Base-by-base conservation (phyloP, 2,797 vertebrate genomes). In the Aulostomus chinensis region DNA sequence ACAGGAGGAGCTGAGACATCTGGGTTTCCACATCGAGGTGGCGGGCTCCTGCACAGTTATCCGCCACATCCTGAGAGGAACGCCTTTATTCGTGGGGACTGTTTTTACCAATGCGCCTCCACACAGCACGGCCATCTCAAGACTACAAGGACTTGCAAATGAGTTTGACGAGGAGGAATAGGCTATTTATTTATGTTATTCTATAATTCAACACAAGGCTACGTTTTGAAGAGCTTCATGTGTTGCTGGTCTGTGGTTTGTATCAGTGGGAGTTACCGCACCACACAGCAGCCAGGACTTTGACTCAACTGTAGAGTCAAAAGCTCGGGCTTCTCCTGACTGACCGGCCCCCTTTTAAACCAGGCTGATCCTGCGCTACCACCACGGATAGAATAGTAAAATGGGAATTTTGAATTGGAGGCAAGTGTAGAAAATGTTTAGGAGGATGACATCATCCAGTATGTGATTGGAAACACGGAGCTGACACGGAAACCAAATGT, bases 21-120 rank as follows among this genome's bases (percentile, higher is more conserved):
- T 94, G 43, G 96, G 96, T 1, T 98, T 98, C 36, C 88, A 87
- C 40, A 84, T 98, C 4, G 95, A 99, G 36, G 94, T 93, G 38
- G 92, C 96, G 2, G 94, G 95, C 20, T 96, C 94, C 78, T 98
- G 96, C 86, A 98, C 93, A 17, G 93, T 99, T 3, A 98, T 98
- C 41, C 89, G 90, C 9, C 96, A 98, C 63, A 78, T 88, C 57
- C 80, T 94, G 2, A 94, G 91, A 81, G 94, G 93, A 0, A 92
- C 93, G 1, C 89, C 91, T 1, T 80, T 92, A 29, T 72, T 98
- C 0, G 92, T 97, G 34, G 95, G 96, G 18, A 96, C 93, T 1
- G 94, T 99, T 42, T 95, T 98, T 82, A 99, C 96, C 49, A 96
- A 90, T 0, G 96, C 97, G 1, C 91, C 94, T 3, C 81, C 94